phyloP scores from a whole-genome alignment of 2,113 vertebrate genomes.

The Lipophrys pholis region DNA sequence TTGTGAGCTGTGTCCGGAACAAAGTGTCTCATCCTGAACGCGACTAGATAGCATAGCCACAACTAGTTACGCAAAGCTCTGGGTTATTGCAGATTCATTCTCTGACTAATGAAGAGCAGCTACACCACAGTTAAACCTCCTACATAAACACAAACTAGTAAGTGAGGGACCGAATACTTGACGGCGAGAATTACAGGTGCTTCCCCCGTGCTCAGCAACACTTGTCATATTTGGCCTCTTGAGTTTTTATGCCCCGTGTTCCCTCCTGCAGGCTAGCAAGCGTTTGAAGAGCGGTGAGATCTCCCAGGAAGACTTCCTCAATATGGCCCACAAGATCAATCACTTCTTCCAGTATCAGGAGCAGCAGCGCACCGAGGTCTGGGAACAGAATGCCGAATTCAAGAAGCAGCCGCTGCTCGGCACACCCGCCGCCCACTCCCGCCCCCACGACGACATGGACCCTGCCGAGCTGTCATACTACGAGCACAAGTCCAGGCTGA shows the following conservation, averaged over 20 bases:
- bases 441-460: conserved; percentile 61
- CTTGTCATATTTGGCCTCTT: neutral
- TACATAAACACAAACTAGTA: too few species aligned
- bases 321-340: conserved; percentile 94
- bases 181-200: too few species aligned
- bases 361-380: conserved; percentile 88
- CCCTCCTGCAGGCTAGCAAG: conserved; percentile 87
- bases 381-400: conserved; percentile 85
- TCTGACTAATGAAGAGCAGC: too few species aligned
- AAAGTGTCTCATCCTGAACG: too few species aligned
- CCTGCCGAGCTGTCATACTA: conserved; percentile 92
- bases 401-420: conserved; percentile 88
- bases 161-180: too few species aligned
- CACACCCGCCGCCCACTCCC: conserved; percentile 10
- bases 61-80: too few species aligned
- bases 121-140: too few species aligned
- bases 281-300: conserved; percentile 93
- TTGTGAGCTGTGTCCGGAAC: too few species aligned
- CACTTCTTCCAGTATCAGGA: conserved; percentile 98
- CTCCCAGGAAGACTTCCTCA: conserved; percentile 93
- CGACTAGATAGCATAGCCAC: too few species aligned
- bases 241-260: too few species aligned
- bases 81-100: too few species aligned
- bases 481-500: conserved; percentile 95
- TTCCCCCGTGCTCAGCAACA: neutral